Evolutionary conservation across 2,113 vertebrate genomes (phyloP).

Genomic region (Melanocharis versteri): DNA sequence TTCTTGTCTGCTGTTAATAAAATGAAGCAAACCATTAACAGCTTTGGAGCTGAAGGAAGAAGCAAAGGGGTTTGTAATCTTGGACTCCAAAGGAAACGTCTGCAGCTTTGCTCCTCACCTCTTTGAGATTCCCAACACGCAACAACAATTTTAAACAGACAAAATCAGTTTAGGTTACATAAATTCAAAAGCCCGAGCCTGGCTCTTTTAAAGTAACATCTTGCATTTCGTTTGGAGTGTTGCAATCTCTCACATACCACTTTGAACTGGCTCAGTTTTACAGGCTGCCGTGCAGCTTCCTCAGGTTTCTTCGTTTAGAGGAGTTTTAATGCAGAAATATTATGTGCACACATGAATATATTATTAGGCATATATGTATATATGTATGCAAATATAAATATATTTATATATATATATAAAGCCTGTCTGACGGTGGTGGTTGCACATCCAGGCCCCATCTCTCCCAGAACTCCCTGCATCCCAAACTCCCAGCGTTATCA

Average conservation of each 20-base stretch:
- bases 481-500: neutral
- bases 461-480: neutral
- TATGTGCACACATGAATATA: neutral
- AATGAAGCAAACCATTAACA: conserved; percentile 63
- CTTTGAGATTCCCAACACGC: conserved; percentile 64
- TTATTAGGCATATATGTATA: neutral
- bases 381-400: neutral
- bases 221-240: conserved; percentile 53
- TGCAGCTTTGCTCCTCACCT: conserved; percentile 51
- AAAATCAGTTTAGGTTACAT: conserved; percentile 70
- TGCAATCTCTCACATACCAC: neutral
- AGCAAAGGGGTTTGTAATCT: conserved; percentile 5
- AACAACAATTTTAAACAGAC: conserved; percentile 64
- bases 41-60: conserved; percentile 32
- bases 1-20: conserved; percentile 52
- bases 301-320: neutral
- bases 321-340: neutral
- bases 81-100: conserved; percentile 20
- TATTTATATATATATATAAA: neutral
- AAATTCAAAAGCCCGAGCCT: conserved; percentile 58
- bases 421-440: neutral
- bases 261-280: neutral
- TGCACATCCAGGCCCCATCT: neutral
- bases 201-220: conserved; percentile 63
- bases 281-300: neutral